Base-by-base conservation (phyloP, 2,888 invertebrate species). In the Melinaea marsaeus region DNA sequence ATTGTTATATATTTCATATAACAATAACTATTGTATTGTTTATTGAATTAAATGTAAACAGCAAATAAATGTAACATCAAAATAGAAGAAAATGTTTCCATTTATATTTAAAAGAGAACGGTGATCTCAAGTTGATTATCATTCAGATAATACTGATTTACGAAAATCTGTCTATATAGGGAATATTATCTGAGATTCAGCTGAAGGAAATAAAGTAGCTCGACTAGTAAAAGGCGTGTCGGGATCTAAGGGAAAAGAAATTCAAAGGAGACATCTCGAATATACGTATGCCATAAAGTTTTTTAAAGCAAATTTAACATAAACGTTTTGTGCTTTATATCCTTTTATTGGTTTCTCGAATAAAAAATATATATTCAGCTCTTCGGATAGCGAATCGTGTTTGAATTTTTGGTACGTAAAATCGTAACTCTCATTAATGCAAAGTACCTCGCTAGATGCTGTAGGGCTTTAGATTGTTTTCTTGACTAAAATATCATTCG, bases 141-240 rank as follows among this genome's bases (percentile, higher is more conserved):
- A 60, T 67, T 60, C 57, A 45, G 51, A 51, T 62, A 60, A 63
- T 66, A 57, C 46, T 47, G 46, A 56, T 48, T 62, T 69, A 63
- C 69, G 72, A 62, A 68, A 70, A 71, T 58, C 72, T 71, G 67
- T 56, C 58, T n/a, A 61, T 65, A 62, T 57, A 64, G 34, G 58
- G 56, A 69, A 71, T 75, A 75, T 78, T 78, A 76, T 77, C 66
- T 69, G 74, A 70, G 75, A 78, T 74, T 79, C 76, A 70, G 75
- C 75, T 67, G 71, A 71, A 69, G 66, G 69, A 76, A 80, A 81
- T 78, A 80, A 81, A 79, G 74, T 72, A 69, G 72, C 76, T 72
- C 72, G 75, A 84, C 83, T 72, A 78, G 81, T 69, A 81, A 83
- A 78, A 76, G 84, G 83, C 81, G 83, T 78, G 73, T 56, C 79